Evolutionary conservation across 2,888 invertebrate genomes (phyloP).

Genomic region (Idaea aversata): DNA sequence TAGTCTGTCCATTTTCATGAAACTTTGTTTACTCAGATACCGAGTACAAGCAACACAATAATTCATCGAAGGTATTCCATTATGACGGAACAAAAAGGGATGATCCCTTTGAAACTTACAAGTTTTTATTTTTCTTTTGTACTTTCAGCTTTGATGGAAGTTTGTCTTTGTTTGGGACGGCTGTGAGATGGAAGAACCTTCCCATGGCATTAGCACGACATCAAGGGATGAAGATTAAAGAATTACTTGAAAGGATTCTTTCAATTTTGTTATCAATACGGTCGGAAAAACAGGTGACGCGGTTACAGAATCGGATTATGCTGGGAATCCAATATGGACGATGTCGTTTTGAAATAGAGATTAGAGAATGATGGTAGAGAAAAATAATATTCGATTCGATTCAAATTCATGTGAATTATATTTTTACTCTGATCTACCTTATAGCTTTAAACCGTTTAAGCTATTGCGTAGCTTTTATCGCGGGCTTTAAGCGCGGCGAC

Average conservation of each 20-base stretch:
- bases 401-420: neutral
- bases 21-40: slow-evolving; percentile 13
- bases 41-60: slow-evolving; percentile 41
- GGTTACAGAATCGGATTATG: neutral
- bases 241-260: neutral
- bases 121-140: slow-evolving; percentile 69
- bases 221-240: neutral
- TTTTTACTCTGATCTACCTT: neutral
- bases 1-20: slow-evolving; percentile 31
- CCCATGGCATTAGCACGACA: slow-evolving; percentile 32
- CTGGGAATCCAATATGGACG: neutral
- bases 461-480: too few species aligned
- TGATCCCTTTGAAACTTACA: slow-evolving; percentile 67
- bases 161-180: slow-evolving; percentile 59
- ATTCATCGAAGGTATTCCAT: slow-evolving; percentile 53
- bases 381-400: neutral
- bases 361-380: too few species aligned
- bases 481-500: too few species aligned
- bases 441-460: neutral
- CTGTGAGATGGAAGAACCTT: slow-evolving; percentile 42
- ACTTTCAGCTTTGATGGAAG: slow-evolving; percentile 62
- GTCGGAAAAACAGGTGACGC: neutral
- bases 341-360: neutral
- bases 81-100: slow-evolving; percentile 57
- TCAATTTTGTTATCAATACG: neutral